These are phyloP conservation scores for Octopus bimaculoides DNA, from an alignment of 1,140 invertebrate genomes.

Conservation along the genomic window DNA sequence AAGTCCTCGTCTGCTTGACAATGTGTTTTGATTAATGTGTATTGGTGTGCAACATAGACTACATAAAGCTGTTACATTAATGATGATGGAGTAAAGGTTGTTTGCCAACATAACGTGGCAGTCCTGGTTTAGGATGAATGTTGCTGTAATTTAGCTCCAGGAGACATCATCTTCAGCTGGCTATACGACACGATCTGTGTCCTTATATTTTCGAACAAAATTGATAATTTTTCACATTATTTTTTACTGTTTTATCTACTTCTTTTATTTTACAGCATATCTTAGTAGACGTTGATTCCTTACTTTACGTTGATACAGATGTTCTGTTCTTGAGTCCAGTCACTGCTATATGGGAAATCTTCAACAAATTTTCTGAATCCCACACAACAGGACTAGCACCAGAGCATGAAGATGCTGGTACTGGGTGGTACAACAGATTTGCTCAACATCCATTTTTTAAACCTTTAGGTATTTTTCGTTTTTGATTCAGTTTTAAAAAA, in stretches of 20 bases:
- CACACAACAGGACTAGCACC: slow-evolving; percentile 85
- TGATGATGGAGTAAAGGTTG: too few species aligned
- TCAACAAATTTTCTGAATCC: slow-evolving; percentile 77
- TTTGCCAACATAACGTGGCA: too few species aligned
- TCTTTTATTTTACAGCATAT: slow-evolving; percentile 66
- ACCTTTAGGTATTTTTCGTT: slow-evolving; percentile 65
- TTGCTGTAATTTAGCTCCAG: too few species aligned
- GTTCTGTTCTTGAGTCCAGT: slow-evolving; percentile 81
- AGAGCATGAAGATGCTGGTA: slow-evolving; percentile 86
- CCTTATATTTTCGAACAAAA: neutral
- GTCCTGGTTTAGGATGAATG: too few species aligned
- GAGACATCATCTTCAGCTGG: too few species aligned
- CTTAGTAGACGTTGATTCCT: slow-evolving; percentile 74
- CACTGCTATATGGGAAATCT: slow-evolving; percentile 79
- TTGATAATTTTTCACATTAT: neutral
- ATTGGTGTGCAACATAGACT: too few species aligned
- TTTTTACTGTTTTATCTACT: neutral
- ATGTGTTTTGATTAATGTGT: too few species aligned
- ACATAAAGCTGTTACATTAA: too few species aligned
- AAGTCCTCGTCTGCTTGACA: too few species aligned
- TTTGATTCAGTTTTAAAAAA: too few species aligned
- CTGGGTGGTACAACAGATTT: slow-evolving; percentile 95
- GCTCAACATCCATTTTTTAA: slow-evolving; percentile 93
- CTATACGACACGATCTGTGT: too few species aligned
- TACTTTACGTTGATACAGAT: slow-evolving; percentile 93